Percentiles rank a stretch among this genome's conserved stretches.
These are phyloP conservation scores for Tiliacea aurago DNA, from an alignment of 2,888 invertebrate species.

Conservation along the genomic window DNA sequence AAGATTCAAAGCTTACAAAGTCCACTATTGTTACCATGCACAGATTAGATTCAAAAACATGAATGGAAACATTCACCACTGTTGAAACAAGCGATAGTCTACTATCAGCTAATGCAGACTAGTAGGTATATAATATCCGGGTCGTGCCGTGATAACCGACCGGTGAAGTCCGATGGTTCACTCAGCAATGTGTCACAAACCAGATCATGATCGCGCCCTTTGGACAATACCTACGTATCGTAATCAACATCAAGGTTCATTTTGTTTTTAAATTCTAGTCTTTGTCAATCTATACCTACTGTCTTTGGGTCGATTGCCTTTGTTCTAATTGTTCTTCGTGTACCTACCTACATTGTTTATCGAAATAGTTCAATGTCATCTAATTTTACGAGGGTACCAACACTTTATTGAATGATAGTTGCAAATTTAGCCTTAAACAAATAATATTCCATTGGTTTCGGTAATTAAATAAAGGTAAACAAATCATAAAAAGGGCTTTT, in stretches of 20 bases:
- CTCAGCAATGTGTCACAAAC: slow-evolving; percentile 46
- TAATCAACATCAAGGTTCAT: slow-evolving; percentile 65
- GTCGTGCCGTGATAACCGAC: slow-evolving; percentile 54
- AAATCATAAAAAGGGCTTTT: too few species aligned
- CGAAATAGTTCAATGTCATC: slow-evolving; percentile 51
- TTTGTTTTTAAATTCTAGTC: slow-evolving; percentile 58
- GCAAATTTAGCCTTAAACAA: slow-evolving; percentile 17
- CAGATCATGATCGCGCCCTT: slow-evolving; percentile 70
- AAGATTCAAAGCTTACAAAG: neutral
- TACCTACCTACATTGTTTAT: slow-evolving; percentile 31
- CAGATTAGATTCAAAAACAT: slow-evolving; percentile 20
- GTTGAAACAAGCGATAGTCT: slow-evolving; percentile 21
- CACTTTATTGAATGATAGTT: slow-evolving; percentile 8
- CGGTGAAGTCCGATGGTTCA: slow-evolving; percentile 4
- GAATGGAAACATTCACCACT: slow-evolving; percentile 25
- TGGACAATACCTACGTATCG: slow-evolving; percentile 61
- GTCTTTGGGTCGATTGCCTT: slow-evolving; percentile 31
- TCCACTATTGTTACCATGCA: slow-evolving; percentile 9
- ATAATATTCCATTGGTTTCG: too few species aligned
- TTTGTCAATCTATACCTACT: slow-evolving; percentile 57
- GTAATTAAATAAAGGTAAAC: too few species aligned
- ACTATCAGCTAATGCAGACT: slow-evolving; percentile 51
- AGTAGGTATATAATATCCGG: slow-evolving; percentile 52
- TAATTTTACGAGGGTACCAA: neutral
- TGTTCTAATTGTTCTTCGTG: slow-evolving; percentile 46